These are phyloP conservation scores for Poeciliopsis retropinna DNA, from an alignment of 2,113 vertebrate species.

Conservation along the genomic window DNA sequence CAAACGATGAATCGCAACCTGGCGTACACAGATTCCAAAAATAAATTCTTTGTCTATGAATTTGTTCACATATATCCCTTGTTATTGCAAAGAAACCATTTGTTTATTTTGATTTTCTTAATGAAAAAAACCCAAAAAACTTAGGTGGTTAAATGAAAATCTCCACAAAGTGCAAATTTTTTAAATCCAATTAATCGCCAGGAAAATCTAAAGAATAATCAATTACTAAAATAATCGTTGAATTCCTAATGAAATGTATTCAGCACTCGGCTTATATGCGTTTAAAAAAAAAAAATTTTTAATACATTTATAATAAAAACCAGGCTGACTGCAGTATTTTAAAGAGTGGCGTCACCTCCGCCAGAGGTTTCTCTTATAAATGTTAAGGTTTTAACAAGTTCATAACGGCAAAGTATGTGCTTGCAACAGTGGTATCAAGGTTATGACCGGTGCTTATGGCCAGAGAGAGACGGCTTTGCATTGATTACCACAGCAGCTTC, in stretches of 20 bases:
- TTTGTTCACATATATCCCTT: no score
- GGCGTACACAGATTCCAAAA: no score
- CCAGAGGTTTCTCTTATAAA: constrained; percentile 5
- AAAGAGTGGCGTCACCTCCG: not conserved
- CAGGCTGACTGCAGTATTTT: not conserved
- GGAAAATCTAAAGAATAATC: no score
- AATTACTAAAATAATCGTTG: no score
- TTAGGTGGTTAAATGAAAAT: no score
- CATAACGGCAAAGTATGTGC: constrained; percentile 2
- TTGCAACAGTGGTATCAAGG: constrained; percentile 22
- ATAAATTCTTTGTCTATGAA: no score
- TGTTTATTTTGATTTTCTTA: no score
- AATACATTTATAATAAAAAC: constrained; percentile 1
- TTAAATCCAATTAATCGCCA: no score
- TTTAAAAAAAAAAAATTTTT: not conserved
- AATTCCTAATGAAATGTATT: not conserved
- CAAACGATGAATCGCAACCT: no score
- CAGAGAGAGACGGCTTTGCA: constrained; percentile 46
- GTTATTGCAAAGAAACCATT: no score
- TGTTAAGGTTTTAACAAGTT: not conserved
- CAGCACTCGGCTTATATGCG: not conserved
- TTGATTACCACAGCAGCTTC: constrained; percentile 58
- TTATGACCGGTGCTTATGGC: constrained; percentile 46
- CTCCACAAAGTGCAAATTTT: no score
- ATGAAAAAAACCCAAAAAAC: no score